Base-by-base conservation (phyloP, 92 coral and sea anemone species). In the Porites lobata region DNA sequence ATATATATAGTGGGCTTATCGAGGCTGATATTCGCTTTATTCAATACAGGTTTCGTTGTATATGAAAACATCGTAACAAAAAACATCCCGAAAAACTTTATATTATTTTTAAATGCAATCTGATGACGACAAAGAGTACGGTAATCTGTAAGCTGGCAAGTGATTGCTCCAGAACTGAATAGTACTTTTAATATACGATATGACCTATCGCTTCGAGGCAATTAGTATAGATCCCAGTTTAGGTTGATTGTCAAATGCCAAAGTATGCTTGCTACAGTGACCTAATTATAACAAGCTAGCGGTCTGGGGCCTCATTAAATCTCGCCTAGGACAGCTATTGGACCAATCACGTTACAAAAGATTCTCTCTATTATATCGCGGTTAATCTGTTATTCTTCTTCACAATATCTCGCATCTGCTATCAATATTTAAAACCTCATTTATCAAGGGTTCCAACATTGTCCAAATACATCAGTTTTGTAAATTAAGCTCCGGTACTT, bases 241-340 rank as follows among this genome's bases (percentile, higher is more conserved):
- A 14, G 21, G 24, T 18, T 50, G 5, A 64, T 65, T 32, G 7
- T 17, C 70, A 38, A n/a, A 32, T 64, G 7, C 15, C 63, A 78
- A 57, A 15, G 47, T 24, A 0, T 29, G 32, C 32, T 29, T 29
- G 12, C 11, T 67, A 50, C 76, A 68, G 3, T 29, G 32, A 29
- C 22, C 9, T 52, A 54, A 12, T 8, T 54, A 4, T 9, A 80
- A 15, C 65, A 7, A 53, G 22, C 77, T 64, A 65, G 17, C 19
- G 7, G 1, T 51, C 53, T 67, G 86, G 13, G 50, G 32, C 56
- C 70, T 81, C 78, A 32, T 82, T 82, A 71, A 59, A 24, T 58
- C 8, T 8, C 18, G 54, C 76, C 6, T 1, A 10, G 8, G 9
- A 18, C 50, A 22, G 75, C 43, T 43, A 69, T 18, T 81, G 77